These are phyloP conservation scores for Hoplodrina ambigua DNA, from an alignment of 2,888 invertebrate species.

Conservation along the genomic window DNA sequence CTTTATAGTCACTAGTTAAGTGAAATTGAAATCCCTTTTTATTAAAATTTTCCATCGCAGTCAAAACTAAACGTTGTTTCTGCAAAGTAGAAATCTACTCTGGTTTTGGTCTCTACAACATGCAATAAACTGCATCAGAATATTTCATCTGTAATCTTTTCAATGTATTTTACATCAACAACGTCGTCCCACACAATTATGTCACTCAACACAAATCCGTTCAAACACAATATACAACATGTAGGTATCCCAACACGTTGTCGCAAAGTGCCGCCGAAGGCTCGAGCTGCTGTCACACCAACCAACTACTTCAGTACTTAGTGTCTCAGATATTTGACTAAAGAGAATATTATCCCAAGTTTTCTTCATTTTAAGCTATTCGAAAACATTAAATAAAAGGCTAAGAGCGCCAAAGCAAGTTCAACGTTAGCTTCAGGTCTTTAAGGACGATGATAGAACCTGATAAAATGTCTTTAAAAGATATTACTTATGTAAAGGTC, in stretches of 20 bases:
- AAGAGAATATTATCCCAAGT: constrained; percentile 26
- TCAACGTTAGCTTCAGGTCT: constrained; percentile 25
- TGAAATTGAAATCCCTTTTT: not conserved
- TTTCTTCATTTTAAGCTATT: constrained; percentile 40
- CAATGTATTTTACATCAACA: not conserved
- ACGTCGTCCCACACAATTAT: not conserved
- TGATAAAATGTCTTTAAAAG: constrained; percentile 21
- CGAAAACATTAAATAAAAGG: constrained; percentile 42
- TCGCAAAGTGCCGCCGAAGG: constrained; percentile 22
- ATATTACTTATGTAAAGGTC: constrained; percentile 8
- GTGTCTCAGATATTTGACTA: constrained; percentile 43
- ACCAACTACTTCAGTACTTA: constrained; percentile 29
- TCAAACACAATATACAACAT: not conserved
- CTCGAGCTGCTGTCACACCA: constrained; percentile 22
- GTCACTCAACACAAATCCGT: constrained; percentile 21
- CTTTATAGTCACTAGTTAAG: constrained; percentile 9
- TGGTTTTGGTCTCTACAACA: not conserved
- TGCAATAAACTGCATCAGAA: not conserved
- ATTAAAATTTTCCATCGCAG: not conserved
- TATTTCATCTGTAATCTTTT: not conserved
- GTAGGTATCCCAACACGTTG: constrained; percentile 1
- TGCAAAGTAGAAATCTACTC: not conserved
- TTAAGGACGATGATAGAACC: constrained; percentile 24
- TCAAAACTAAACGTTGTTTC: not conserved
- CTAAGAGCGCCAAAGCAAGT: constrained; percentile 21